These are phyloP conservation scores for Eristalinus aeneus DNA, from an alignment of 2,888 invertebrate genomes.

Conservation along the genomic window DNA sequence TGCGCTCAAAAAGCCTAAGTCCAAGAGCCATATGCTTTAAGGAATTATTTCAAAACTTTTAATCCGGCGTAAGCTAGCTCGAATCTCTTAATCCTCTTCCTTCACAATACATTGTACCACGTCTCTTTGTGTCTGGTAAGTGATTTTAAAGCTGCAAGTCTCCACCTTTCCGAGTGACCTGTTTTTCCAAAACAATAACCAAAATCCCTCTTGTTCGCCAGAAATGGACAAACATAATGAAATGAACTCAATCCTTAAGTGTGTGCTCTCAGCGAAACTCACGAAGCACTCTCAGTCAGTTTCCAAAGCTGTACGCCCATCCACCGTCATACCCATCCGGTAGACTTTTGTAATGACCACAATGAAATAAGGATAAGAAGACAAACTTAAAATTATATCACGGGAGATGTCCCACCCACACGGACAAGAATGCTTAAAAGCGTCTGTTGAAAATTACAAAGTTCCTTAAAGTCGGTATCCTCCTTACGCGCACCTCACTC, in stretches of 20 bases:
- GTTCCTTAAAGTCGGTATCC: not conserved
- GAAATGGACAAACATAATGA: constrained; percentile 31
- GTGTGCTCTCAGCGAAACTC: not conserved
- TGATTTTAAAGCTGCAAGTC: not conserved
- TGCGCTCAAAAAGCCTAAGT: too few relatives aligned
- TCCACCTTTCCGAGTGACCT: constrained; percentile 1
- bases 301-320: not conserved
- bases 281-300: constrained; percentile 35
- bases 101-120: not conserved
- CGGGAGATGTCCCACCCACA: constrained; percentile 39
- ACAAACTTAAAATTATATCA: constrained; percentile 27
- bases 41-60: too few relatives aligned
- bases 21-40: too few relatives aligned
- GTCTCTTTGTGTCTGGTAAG: not conserved
- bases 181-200: constrained; percentile 6
- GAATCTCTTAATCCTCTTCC: too few relatives aligned
- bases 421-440: constrained; percentile 60
- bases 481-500: constrained; percentile 4
- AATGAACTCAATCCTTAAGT: constrained; percentile 4
- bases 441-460: constrained; percentile 60
- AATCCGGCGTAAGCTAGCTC: too few relatives aligned
- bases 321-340: not conserved
- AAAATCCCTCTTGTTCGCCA: not conserved
- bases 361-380: constrained; percentile 1
- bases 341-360: constrained; percentile 43